phyloP scores from a whole-genome alignment of 2,113 vertebrate genomes.

The Copsychus sechellarum region DNA sequence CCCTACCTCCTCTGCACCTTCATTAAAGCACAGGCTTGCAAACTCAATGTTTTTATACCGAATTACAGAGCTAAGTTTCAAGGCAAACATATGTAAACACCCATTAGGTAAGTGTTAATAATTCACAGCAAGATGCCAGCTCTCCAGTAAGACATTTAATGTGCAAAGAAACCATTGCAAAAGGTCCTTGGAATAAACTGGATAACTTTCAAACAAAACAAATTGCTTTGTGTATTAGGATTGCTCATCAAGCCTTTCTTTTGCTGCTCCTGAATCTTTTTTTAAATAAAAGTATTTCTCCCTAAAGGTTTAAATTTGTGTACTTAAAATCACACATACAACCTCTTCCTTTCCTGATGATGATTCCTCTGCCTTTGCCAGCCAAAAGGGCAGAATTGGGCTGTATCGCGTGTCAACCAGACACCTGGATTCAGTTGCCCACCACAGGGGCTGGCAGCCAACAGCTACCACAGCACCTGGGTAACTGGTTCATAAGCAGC shows the following conservation, averaged over 20 bases:
- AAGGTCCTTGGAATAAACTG: background rate
- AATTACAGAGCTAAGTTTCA: conserved; percentile 16
- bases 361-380: background rate
- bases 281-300: background rate
- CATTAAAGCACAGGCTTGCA: background rate
- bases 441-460: background rate
- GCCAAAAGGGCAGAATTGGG: background rate
- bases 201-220: background rate
- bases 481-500: background rate
- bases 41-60: background rate
- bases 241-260: background rate
- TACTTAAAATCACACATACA: background rate
- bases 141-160: background rate
- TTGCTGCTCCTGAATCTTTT: background rate
- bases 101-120: conserved; percentile 43
- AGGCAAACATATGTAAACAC: conserved; percentile 30
- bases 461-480: background rate
- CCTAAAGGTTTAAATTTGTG: background rate
- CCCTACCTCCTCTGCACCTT: background rate
- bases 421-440: background rate
- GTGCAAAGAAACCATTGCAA: background rate
- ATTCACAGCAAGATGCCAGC: conserved; percentile 33
- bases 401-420: background rate
- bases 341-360: background rate
- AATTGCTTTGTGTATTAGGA: background rate